These are phyloP conservation scores for Sialis lutaria DNA, from an alignment of 2,888 invertebrate species.

Conservation along the genomic window DNA sequence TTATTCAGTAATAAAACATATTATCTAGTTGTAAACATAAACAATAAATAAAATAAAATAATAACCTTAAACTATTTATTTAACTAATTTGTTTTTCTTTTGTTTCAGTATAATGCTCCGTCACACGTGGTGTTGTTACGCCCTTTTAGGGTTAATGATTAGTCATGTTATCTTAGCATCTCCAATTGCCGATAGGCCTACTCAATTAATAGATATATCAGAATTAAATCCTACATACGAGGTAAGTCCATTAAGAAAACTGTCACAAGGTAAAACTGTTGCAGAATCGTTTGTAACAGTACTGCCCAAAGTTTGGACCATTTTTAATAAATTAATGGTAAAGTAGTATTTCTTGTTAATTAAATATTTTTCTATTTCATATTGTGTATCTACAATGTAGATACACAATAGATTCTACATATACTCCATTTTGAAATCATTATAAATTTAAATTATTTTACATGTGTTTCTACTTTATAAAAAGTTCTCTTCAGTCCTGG, in stretches of 20 bases:
- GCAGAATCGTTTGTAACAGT: not conserved
- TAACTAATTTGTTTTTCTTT: conserved; percentile 7
- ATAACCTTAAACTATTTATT: not conserved
- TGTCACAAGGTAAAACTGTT: not conserved
- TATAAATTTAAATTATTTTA: too few relatives aligned
- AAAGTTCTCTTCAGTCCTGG: too few relatives aligned
- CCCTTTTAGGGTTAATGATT: conserved; percentile 16
- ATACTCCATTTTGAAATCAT: too few relatives aligned
- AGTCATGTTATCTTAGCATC: conserved; percentile 17
- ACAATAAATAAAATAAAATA: not conserved
- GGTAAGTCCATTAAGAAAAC: not conserved
- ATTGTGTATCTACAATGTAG: too few relatives aligned
- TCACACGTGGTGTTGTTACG: conserved; percentile 15
- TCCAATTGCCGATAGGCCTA: conserved; percentile 18
- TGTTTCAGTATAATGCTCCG: conserved; percentile 21
- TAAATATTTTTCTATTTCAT: too few relatives aligned
- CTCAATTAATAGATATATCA: conserved; percentile 3
- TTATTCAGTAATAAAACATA: not conserved
- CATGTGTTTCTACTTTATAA: too few relatives aligned
- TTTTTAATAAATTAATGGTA: not conserved
- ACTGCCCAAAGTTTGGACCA: not conserved
- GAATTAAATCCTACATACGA: conserved; percentile 1
- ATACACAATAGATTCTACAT: too few relatives aligned
- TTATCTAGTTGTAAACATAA: not conserved
- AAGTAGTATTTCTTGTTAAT: not conserved